phyloP scores from a whole-genome alignment of 2,797 vertebrate genomes.

The Melanotaenia maccullochi region DNA sequence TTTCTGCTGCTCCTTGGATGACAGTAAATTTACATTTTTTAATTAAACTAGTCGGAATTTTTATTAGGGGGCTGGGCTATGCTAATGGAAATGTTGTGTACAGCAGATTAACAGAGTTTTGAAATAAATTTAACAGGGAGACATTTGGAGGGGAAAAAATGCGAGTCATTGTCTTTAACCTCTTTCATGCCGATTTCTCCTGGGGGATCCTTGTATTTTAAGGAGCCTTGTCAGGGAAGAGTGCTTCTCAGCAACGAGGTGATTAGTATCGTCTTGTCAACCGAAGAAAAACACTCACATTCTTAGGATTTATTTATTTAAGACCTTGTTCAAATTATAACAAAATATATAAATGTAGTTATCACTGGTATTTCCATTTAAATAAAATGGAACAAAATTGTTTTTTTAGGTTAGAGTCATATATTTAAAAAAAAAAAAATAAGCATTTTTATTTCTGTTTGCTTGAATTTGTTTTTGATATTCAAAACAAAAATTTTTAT shows the following conservation, averaged over 20 bases:
- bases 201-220: conserved; percentile 79
- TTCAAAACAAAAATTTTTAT: conserved; percentile 12
- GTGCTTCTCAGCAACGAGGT: conserved; percentile 77
- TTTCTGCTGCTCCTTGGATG: conserved; percentile 98
- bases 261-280: conserved; percentile 83
- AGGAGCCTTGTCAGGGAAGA: conserved; percentile 79
- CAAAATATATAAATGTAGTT: conserved; percentile 35
- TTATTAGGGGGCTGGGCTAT: conserved; percentile 99
- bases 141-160: conserved; percentile 88
- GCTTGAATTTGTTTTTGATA: background rate
- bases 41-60: conserved; percentile 99
- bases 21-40: conserved; percentile 99
- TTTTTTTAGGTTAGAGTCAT: conserved; percentile 9
- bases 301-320: conserved; percentile 67
- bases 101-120: conserved; percentile 99
- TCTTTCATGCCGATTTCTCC: conserved; percentile 95
- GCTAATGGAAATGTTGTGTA: conserved; percentile 99
- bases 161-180: conserved; percentile 93
- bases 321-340: conserved; percentile 48
- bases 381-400: conserved; percentile 7
- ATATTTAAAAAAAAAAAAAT: background rate
- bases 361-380: conserved; percentile 7
- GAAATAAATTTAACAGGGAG: conserved; percentile 99
- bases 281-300: conserved; percentile 74
- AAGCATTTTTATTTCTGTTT: background rate